Percentiles rank a stretch among this genome's conserved stretches.
Evolutionary conservation across 2,888 invertebrate genomes (phyloP).

Genomic region (Coelinius sp.): DNA sequence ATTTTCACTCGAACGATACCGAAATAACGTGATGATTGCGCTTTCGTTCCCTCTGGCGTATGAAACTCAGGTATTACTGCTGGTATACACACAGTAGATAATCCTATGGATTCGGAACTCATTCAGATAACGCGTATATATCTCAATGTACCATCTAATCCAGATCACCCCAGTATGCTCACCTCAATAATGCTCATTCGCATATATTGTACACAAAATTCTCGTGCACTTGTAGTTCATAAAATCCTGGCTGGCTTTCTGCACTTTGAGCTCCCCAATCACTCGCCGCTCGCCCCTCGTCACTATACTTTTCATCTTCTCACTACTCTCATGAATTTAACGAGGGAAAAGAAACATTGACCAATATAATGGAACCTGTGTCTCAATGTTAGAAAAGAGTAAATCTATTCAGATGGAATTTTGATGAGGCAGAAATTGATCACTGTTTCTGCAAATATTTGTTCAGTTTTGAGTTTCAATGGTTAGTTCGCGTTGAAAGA

Average conservation of each 20-base stretch:
- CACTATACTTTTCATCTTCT: conserved; percentile 1
- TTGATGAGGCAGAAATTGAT: neutral
- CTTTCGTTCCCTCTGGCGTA: conserved; percentile 17
- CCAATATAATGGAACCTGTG: neutral
- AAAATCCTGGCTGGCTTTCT: conserved; percentile 27
- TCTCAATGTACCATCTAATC: conserved; percentile 9
- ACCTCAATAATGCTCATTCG: conserved; percentile 22
- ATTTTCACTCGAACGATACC: conserved; percentile 36
- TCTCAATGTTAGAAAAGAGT: neutral
- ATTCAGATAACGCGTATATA: conserved; percentile 39
- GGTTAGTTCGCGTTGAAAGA: too few species aligned
- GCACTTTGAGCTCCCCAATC: neutral
- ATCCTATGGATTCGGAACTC: conserved; percentile 47
- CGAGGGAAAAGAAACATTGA: neutral
- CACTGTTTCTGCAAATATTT: neutral
- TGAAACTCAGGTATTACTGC: conserved; percentile 28
- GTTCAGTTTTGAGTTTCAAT: too few species aligned
- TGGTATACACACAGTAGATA: conserved; percentile 29
- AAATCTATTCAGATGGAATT: neutral
- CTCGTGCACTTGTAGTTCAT: conserved; percentile 16
- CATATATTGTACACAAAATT: conserved; percentile 27
- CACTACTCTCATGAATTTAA: neutral
- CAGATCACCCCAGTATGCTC: neutral
- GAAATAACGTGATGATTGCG: conserved; percentile 30
- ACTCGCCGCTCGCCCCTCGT: neutral